These are phyloP conservation scores for Drosophila kohkoa DNA, from an alignment of 1,140 invertebrate genomes.

Conservation along the genomic window DNA sequence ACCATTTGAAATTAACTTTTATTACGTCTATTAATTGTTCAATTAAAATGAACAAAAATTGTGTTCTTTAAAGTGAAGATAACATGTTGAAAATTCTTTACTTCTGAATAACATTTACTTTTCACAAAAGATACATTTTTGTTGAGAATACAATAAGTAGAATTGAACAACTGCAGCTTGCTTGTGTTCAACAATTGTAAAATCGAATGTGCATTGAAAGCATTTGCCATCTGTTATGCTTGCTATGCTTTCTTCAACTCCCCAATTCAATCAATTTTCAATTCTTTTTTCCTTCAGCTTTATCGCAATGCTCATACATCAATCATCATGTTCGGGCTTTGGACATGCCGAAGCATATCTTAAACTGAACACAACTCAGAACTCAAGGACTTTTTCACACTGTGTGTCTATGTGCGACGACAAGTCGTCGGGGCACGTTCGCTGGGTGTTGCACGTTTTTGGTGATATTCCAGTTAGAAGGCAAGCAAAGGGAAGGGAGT, in stretches of 20 bases:
- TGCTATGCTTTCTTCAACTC: constrained; percentile 1
- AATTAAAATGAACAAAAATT: too few species aligned
- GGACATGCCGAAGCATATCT: constrained; percentile 7
- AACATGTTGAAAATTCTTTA: too few species aligned
- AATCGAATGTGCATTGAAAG: neutral
- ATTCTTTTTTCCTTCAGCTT: constrained; percentile 2
- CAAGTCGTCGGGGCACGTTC: constrained; percentile 44
- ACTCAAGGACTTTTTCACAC: constrained; percentile 25
- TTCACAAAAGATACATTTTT: too few species aligned
- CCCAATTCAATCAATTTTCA: constrained; percentile 19
- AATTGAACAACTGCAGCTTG: too few species aligned
- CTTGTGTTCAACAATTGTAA: neutral
- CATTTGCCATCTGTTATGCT: constrained; percentile 8
- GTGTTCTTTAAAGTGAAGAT: too few species aligned
- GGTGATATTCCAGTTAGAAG: constrained; percentile 18
- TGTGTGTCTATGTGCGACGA: constrained; percentile 5
- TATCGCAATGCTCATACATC: constrained; percentile 16
- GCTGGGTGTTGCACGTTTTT: constrained; percentile 54
- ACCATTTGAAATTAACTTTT: too few species aligned
- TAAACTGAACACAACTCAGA: neutral
- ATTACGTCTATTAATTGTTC: too few species aligned
- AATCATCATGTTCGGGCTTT: constrained; percentile 19
- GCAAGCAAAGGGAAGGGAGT: neutral
- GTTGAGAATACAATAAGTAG: too few species aligned
- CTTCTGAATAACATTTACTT: too few species aligned